phyloP scores from a whole-genome alignment of 2,113 vertebrate species.

The Phycodurus eques region DNA sequence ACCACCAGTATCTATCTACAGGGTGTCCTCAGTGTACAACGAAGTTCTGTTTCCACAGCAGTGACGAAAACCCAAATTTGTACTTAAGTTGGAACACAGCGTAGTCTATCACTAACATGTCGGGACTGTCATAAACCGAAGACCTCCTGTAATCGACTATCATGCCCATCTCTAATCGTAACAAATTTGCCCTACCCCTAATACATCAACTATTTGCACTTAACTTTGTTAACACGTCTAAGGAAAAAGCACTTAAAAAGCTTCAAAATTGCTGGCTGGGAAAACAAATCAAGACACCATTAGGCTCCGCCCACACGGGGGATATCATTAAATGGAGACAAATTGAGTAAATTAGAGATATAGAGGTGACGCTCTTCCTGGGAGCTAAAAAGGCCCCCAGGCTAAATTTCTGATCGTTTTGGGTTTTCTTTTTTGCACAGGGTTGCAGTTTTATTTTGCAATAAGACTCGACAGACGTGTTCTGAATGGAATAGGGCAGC shows the following conservation, averaged over 20 bases:
- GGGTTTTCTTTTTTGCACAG: conserved; percentile 94
- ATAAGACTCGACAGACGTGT: conserved; percentile 63
- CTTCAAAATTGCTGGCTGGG: conserved; percentile 33
- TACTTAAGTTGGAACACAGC: too few species aligned
- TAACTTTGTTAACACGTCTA: conserved; percentile 64
- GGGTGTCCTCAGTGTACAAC: too few species aligned
- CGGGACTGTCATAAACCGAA: not conserved
- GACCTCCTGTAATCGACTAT: not conserved
- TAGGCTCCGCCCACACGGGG: conserved; percentile 62
- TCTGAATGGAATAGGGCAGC: conserved; percentile 39
- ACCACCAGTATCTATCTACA: not conserved
- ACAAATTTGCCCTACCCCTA: not conserved
- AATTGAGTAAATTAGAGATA: conserved; percentile 67
- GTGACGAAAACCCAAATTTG: not conserved
- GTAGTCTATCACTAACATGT: not conserved
- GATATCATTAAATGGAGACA: conserved; percentile 57
- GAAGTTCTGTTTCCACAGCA: too few species aligned
- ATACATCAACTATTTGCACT: conserved; percentile 67
- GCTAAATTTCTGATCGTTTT: conserved; percentile 82
- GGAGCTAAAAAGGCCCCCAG: conserved; percentile 83
- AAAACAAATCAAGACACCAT: conserved; percentile 29
- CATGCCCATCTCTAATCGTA: not conserved
- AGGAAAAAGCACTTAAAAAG: conserved; percentile 76
- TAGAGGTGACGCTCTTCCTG: conserved; percentile 78
- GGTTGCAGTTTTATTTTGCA: conserved; percentile 88